Evolutionary conservation across 2,113 vertebrate genomes (phyloP), one percentile per base, ranked within the genome.

Genomic region (Strigops habroptila): DNA sequence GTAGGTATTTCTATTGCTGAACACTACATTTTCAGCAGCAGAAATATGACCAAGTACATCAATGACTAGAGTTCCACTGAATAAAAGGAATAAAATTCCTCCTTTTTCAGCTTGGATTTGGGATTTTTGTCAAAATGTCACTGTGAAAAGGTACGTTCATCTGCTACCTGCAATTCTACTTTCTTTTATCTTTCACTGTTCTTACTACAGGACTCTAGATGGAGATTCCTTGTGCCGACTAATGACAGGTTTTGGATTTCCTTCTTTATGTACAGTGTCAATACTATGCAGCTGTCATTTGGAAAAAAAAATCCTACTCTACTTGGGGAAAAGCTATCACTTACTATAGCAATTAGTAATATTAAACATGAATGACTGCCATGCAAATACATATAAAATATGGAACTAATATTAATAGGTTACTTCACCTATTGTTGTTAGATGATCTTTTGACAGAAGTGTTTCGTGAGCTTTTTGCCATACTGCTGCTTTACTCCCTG

Each of bases 321-420:
- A 9, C 33, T 21, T 70, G 4, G 7, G 63, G n/a, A 74, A 91
- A 91, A 80, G 48, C 48, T 86, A 49, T 67, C 53, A 55, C n/a
- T 69, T 55, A 33, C 33, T 88, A 52, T 3, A 86, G 80, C 64
- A 81, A 64, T 95, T 86, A 95, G 93, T 94, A 86, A 67, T 82
- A 94, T 88, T 92, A 95, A 95, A 82, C 48, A 73, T 24, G 35
- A 80, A 90, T 70, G 69, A 77, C 33, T 84, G 76, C 81, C 88
- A 94, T 74, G 80, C 92, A 90, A 77, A 88, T 82, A 75, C 86
- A 70, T 46, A 91, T 19, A 91, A 93, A 92, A 68, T 85, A 82
- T 14, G 76, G 31, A 91, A 93, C 41, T 88, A 70, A 63, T 65
- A 90, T 77, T 79, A 95, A 82, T 12, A 55, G 39, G 30, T 83